Conservation (phyloP, 64 coral and sea anemone species). For the Pachyseris speciosa region DNA sequence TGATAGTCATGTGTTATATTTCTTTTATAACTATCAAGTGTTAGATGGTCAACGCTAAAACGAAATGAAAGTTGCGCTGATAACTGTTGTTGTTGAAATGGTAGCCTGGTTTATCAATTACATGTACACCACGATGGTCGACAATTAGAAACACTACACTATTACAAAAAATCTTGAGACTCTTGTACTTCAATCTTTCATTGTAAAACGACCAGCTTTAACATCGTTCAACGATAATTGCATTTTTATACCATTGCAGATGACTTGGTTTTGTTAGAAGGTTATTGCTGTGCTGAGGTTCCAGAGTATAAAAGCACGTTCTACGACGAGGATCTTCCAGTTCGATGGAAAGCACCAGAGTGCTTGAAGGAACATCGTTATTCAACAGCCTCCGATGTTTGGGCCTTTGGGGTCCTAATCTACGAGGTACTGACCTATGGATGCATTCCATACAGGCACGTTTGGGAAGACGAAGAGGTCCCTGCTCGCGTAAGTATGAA, state of each 20-base stretch:
- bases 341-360: constrained; percentile 70
- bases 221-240: too few relatives aligned
- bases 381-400: constrained; percentile 73
- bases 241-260: not conserved
- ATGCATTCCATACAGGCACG: constrained; percentile 42
- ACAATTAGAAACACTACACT: too few relatives aligned
- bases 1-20: too few relatives aligned
- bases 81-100: too few relatives aligned
- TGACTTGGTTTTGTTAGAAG: not conserved
- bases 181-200: too few relatives aligned
- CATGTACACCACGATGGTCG: too few relatives aligned
- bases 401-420: constrained; percentile 54
- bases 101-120: too few relatives aligned
- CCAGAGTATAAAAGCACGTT: not conserved
- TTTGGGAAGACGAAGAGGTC: not conserved
- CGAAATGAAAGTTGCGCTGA: too few relatives aligned
- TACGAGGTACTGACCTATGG: constrained; percentile 74
- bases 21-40: too few relatives aligned
- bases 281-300: not conserved
- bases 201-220: too few relatives aligned
- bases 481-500: not conserved
- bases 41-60: too few relatives aligned
- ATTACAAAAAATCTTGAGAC: too few relatives aligned
- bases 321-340: constrained; percentile 10
- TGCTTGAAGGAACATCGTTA: constrained; percentile 22